A percentile compares a stretch with the other conserved stretches of the same genome.
These are phyloP conservation scores for Oscheius sp. DNA, from an alignment of 2,888 invertebrate genomes.

Conservation along the genomic window DNA sequence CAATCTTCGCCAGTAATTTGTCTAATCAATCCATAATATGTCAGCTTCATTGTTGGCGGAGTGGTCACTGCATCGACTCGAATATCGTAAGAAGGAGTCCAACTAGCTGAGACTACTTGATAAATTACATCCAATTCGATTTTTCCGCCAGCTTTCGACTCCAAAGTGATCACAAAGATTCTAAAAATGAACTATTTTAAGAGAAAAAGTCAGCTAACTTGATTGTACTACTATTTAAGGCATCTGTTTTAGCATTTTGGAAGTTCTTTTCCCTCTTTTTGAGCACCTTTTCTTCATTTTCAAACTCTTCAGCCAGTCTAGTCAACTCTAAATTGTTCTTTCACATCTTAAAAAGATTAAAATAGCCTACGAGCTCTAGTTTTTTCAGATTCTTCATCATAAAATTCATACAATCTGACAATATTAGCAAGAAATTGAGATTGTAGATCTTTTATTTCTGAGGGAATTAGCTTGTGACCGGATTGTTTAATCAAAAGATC, in stretches of 20 bases:
- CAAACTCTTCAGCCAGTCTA: background rate
- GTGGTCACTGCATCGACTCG: conserved; percentile 48
- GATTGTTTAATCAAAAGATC: conserved; percentile 52
- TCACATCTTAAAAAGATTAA: background rate
- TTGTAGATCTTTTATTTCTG: conserved; percentile 13
- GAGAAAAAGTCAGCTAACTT: too few species aligned
- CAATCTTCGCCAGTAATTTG: conserved; percentile 72
- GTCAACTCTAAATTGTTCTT: conserved; percentile 19
- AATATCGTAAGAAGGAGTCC: conserved; percentile 64
- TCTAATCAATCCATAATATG: conserved; percentile 40
- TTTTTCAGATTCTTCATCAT: conserved; percentile 34
- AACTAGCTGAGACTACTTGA: conserved; percentile 56
- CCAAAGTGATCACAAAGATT: conserved; percentile 40
- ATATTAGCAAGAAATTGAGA: conserved; percentile 40
- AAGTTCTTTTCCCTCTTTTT: conserved; percentile 32
- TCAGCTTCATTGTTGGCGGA: background rate
- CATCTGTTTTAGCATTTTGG: conserved; percentile 4
- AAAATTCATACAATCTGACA: conserved; percentile 47
- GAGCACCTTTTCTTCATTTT: conserved; percentile 26
- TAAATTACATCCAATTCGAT: conserved; percentile 46
- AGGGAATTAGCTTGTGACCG: conserved; percentile 13
- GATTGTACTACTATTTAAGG: background rate
- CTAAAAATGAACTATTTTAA: conserved; percentile 36
- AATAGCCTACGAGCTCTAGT: conserved; percentile 15
- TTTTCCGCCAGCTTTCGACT: conserved; percentile 31